Evolutionary conservation across 2,113 vertebrate species (phyloP), one percentile per base, ranked within the genome.

Genomic region (Pelobates fuscus): DNA sequence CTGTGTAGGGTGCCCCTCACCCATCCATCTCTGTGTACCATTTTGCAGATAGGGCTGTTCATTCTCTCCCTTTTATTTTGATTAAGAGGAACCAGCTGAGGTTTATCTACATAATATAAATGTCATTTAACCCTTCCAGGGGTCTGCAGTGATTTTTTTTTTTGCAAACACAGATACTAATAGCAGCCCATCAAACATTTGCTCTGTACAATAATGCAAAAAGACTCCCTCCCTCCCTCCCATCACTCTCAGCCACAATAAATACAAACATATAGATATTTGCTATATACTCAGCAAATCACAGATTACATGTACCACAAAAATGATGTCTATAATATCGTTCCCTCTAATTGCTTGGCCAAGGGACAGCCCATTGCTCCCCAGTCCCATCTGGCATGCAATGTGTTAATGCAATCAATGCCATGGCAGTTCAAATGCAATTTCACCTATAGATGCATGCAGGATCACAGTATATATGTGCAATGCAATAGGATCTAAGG

Each of bases 1-100:
- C 62, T 30, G 26, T 30, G 26, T 65, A 41, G 61, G 14, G 43
- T 25, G 63, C 72, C 72, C 72, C 64, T 75, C 72, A 75, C 72
- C 72, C 72, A 75, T 74, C 32, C 52, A 27, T 67, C 62, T 49
- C 63, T 26, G 24, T 23, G 62, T 58, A 67, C 54, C 30, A 74
- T 46, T 29, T 57, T 74, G 72, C 63, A 76, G 72, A 76, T 76
- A 18, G 25, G 64, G 37, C 30, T 59, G 8, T 20, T 21, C 32
- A 14, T 24, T 20, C 21, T 43, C 5, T 24, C 52, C 62, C 14
- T 23, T 49, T 27, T 27, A 49, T 26, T 24, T 27, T 5, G 20
- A 32, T 30, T 24, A 57, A 46, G 29, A 65, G 60, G 29, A 20
- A 74, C 49, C 62, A 57, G 62, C 62, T 65, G 71, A 58, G 49